A percentile compares a stretch with the other conserved stretches of the same genome.
These are phyloP conservation scores for Arvicanthis niloticus DNA, from an alignment of 2,113 vertebrate genomes.

Conservation along the genomic window DNA sequence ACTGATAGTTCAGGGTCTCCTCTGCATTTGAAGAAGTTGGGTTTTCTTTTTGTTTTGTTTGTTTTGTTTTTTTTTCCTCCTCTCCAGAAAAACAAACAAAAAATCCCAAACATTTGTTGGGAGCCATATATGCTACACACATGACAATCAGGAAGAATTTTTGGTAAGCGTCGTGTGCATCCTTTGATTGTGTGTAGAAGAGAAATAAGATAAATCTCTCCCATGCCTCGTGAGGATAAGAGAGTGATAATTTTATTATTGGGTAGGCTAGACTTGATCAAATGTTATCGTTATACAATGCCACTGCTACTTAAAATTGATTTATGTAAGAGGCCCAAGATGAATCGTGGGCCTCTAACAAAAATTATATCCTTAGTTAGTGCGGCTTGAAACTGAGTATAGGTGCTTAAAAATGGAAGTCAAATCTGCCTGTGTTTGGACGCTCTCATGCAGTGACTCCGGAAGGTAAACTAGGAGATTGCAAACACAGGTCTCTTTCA, in stretches of 20 bases:
- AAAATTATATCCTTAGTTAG: conserved; percentile 45
- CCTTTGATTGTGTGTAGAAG: not conserved
- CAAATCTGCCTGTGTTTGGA: conserved; percentile 15
- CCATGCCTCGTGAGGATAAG: conserved; percentile 1
- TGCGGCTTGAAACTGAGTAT: not conserved
- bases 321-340: conserved; percentile 29
- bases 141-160: conserved; percentile 52
- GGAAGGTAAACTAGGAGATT: conserved; percentile 52
- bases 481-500: conserved; percentile 75
- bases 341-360: not conserved
- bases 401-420: not conserved
- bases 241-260: conserved; percentile 39
- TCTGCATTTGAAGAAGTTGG: conserved; percentile 48
- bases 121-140: not conserved
- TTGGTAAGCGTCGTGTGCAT: conserved; percentile 50
- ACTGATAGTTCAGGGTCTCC: conserved; percentile 71
- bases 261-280: not conserved
- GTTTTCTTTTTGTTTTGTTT: too few species aligned
- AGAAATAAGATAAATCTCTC: conserved; percentile 42
- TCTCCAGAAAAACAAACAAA: not conserved
- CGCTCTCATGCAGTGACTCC: conserved; percentile 22
- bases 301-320: conserved; percentile 50
- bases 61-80: not conserved
- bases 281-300: conserved; percentile 34
- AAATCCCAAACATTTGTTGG: not conserved